Conservation (phyloP, 2,113 vertebrate genomes). For the Xiphophorus hellerii region DNA sequence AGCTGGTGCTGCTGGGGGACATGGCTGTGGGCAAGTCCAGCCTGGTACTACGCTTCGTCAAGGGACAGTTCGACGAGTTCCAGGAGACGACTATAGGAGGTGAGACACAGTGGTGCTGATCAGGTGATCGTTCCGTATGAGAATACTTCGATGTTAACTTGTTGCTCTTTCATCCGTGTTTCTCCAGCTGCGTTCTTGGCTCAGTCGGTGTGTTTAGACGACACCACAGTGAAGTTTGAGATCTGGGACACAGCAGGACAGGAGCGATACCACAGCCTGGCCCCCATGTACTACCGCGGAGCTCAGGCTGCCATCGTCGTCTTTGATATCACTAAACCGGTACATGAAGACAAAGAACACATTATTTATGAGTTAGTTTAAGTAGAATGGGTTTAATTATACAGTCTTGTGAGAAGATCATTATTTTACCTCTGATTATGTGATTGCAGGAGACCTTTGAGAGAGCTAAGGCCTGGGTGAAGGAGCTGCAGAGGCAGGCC, state of each 20-base stretch:
- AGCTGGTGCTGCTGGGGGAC: conserved; percentile 86
- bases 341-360: conserved; percentile 36
- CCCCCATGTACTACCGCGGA: conserved; percentile 87
- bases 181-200: conserved; percentile 84
- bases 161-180: neutral
- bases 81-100: conserved; percentile 88
- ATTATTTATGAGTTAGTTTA: neutral
- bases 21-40: conserved; percentile 89
- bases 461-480: conserved; percentile 86
- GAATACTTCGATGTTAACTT: neutral
- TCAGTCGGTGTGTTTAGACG: conserved; percentile 87
- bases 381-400: neutral
- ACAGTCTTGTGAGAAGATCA: neutral
- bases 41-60: conserved; percentile 86
- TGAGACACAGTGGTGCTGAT: conserved; percentile 41
- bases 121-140: neutral
- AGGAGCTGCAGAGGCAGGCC: conserved; percentile 86
- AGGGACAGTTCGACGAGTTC: conserved; percentile 87
- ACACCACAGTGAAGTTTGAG: conserved; percentile 88
- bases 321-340: conserved; percentile 87
- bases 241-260: conserved; percentile 89
- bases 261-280: conserved; percentile 87
- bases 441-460: conserved; percentile 83
- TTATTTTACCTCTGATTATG: neutral
- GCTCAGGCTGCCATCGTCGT: conserved; percentile 88